Conservation (phyloP, 2,797 vertebrate species). For the Darevskia nairensis region DNA sequence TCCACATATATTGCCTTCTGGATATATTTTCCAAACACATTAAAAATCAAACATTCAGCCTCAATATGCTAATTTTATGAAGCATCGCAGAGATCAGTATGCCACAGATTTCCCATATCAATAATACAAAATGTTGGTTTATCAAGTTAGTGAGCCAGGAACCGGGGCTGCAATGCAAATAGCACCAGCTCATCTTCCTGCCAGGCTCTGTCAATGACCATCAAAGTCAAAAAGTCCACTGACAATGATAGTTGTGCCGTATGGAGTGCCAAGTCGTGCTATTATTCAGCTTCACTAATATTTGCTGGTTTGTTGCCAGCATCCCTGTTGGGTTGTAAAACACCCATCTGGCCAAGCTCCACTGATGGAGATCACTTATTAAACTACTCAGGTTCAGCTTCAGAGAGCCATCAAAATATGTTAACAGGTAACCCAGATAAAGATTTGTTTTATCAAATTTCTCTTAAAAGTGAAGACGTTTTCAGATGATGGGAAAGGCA, state of each 20-base stretch:
- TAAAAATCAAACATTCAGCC: not conserved
- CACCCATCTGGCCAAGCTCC: slow-evolving; percentile 41
- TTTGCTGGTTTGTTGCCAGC: slow-evolving; percentile 35
- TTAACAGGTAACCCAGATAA: not conserved
- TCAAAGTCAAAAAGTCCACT: slow-evolving; percentile 30
- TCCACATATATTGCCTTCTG: not conserved
- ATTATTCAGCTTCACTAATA: slow-evolving; percentile 20
- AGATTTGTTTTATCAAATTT: not conserved
- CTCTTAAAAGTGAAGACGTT: not conserved
- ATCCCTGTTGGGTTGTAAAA: slow-evolving; percentile 41
- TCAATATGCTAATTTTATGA: not conserved
- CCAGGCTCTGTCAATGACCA: slow-evolving; percentile 47
- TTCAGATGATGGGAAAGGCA: not conserved
- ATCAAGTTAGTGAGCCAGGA: slow-evolving; percentile 35
- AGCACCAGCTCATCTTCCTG: slow-evolving; percentile 14
- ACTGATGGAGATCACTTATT: slow-evolving; percentile 39
- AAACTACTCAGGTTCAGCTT: slow-evolving; percentile 6
- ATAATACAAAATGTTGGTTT: not conserved
- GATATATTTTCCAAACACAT: not conserved
- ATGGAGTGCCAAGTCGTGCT: slow-evolving; percentile 26
- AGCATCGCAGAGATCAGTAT: not conserved
- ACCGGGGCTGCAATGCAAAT: slow-evolving; percentile 25
- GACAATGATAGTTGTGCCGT: slow-evolving; percentile 21
- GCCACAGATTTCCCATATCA: slow-evolving; percentile 38
- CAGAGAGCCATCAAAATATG: slow-evolving; percentile 11